phyloP scores from a whole-genome alignment of 2,797 vertebrate species.

The Squalus acanthias region DNA sequence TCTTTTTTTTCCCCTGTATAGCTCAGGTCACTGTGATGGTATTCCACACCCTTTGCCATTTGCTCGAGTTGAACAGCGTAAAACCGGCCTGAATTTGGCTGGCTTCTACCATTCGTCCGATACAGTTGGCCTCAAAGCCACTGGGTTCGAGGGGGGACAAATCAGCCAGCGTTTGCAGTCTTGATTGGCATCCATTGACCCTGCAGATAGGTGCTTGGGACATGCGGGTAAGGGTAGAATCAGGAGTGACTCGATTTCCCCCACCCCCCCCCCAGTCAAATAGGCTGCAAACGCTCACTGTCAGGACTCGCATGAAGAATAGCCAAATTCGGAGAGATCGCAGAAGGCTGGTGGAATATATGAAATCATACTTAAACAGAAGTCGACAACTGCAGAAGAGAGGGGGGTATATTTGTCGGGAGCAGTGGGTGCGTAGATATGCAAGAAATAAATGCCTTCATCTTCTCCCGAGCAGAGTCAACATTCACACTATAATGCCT shows the following conservation, averaged over 20 bases:
- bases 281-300: neutral
- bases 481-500: neutral
- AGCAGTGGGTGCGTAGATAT: neutral
- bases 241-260: neutral
- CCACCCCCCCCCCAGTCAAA: neutral
- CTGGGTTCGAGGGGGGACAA: neutral
- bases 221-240: neutral
- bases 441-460: neutral
- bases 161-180: neutral
- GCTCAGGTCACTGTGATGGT: neutral
- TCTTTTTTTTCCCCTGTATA: neutral
- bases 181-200: neutral
- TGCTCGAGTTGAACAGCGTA: neutral
- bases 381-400: neutral
- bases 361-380: neutral
- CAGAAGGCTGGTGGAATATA: neutral
- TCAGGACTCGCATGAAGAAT: neutral
- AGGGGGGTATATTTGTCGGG: neutral
- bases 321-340: neutral
- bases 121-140: neutral
- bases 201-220: neutral
- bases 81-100: neutral
- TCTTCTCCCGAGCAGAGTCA: too few species aligned
- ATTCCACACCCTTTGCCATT: too few species aligned
- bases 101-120: neutral